Evolutionary conservation across 1,140 invertebrate species (phyloP).

Genomic region (Vanessa atalanta): DNA sequence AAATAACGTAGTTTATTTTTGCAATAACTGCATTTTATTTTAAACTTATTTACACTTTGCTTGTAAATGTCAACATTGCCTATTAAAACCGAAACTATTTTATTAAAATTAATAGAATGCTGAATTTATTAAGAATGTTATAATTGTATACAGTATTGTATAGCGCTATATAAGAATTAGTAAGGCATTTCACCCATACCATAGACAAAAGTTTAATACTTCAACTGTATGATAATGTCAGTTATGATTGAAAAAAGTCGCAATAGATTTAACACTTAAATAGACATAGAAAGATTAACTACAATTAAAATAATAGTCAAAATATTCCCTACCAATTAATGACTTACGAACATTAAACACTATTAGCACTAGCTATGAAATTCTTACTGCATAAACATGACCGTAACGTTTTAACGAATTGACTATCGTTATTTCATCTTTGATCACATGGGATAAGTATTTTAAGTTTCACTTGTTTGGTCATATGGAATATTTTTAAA

Average conservation of each 20-base stretch:
- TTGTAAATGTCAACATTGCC: slow-evolving; percentile 13
- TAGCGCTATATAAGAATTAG: neutral
- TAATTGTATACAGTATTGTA: neutral
- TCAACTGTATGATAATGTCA: too few species aligned
- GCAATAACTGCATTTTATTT: slow-evolving; percentile 20
- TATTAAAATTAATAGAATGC: slow-evolving; percentile 8
- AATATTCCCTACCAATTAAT: too few species aligned
- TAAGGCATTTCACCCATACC: neutral
- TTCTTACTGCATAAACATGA: neutral
- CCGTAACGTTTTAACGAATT: neutral
- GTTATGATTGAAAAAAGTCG: neutral
- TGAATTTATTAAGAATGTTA: slow-evolving; percentile 5
- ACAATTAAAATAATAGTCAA: too few species aligned
- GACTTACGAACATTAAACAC: neutral
- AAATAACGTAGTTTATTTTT: slow-evolving; percentile 8
- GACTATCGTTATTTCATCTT: neutral
- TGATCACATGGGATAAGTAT: neutral
- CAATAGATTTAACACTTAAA: neutral
- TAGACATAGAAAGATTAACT: too few species aligned
- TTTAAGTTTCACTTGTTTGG: neutral
- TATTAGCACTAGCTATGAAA: slow-evolving; percentile 1
- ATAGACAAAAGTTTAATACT: neutral
- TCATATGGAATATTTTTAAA: slow-evolving; percentile 2
- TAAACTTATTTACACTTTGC: slow-evolving; percentile 20
- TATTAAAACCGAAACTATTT: neutral